Conservation (phyloP, 2,113 vertebrate genomes). For the Nyctibius bracteatus region DNA sequence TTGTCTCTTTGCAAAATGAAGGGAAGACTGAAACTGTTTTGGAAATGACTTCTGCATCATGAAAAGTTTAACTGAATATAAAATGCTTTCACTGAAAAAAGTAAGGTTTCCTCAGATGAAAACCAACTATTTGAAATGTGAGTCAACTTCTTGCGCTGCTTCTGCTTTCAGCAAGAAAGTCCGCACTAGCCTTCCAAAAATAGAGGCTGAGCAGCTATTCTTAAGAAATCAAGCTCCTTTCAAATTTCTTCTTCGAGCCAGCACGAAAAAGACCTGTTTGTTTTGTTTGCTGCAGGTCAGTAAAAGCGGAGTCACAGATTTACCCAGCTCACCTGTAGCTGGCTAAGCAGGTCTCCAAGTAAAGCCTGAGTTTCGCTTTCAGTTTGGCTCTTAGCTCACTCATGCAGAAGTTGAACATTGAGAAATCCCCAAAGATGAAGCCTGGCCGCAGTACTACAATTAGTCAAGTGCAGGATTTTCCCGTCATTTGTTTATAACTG, state of each 20-base stretch:
- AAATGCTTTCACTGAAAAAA: background rate
- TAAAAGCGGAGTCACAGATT: background rate
- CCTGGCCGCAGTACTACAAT: background rate
- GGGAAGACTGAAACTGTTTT: background rate
- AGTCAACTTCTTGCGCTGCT: background rate
- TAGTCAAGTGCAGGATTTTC: slow-evolving; percentile 65
- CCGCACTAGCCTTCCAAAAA: background rate
- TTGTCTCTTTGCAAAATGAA: background rate
- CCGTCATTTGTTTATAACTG: slow-evolving; percentile 52
- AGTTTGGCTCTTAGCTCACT: background rate
- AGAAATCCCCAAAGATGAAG: slow-evolving; percentile 38
- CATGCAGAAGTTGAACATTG: background rate
- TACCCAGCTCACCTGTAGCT: background rate
- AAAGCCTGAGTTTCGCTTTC: slow-evolving; percentile 20
- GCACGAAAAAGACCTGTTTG: background rate
- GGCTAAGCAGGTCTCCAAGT: background rate
- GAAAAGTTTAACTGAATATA: background rate
- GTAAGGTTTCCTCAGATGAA: background rate
- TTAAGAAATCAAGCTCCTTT: background rate
- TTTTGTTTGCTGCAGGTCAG: background rate
- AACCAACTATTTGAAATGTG: background rate
- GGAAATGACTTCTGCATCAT: background rate
- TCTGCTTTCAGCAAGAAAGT: background rate
- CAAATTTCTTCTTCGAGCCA: background rate
- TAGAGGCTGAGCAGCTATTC: background rate